Percentiles rank a stretch among this genome's conserved stretches.
phyloP scores from a whole-genome alignment of 1,140 invertebrate genomes.

The Drosophila biarmipes region DNA sequence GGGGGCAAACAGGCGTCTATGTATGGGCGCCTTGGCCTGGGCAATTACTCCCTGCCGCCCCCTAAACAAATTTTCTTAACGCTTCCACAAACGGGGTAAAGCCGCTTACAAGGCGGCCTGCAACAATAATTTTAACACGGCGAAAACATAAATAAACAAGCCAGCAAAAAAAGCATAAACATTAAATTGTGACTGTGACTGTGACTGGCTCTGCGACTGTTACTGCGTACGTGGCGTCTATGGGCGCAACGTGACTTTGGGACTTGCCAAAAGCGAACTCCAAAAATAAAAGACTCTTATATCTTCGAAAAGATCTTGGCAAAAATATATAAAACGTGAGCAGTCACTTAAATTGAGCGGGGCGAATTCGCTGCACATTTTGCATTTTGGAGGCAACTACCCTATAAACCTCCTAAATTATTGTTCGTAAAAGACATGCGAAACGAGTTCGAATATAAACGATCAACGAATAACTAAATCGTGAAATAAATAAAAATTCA shows the following conservation, averaged over 20 bases:
- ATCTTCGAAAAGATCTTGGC: constrained; percentile 49
- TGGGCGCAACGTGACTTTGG: constrained; percentile 61
- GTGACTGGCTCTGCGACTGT: constrained; percentile 21
- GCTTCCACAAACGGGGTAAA: constrained; percentile 33
- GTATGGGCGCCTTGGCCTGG: constrained; percentile 43
- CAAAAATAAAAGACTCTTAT: constrained; percentile 17
- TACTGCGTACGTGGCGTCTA: constrained; percentile 58
- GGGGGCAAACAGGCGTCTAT: constrained; percentile 5
- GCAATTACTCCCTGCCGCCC: constrained; percentile 51
- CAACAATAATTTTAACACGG: constrained; percentile 48
- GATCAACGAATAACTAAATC: neutral
- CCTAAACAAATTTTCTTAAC: neutral
- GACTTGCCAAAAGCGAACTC: constrained; percentile 12
- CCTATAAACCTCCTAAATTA: constrained; percentile 28
- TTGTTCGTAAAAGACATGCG: constrained; percentile 3
- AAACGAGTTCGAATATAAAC: neutral
- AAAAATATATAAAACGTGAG: constrained; percentile 67
- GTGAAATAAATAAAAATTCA: neutral
- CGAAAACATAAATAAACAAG: constrained; percentile 58
- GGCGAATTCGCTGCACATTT: constrained; percentile 44
- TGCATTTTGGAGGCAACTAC: constrained; percentile 25
- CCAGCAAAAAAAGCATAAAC: constrained; percentile 37
- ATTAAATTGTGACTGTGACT: constrained; percentile 51
- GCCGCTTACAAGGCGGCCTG: constrained; percentile 17
- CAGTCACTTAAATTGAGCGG: constrained; percentile 60